Percentiles rank a stretch among this genome's conserved stretches.
These are phyloP conservation scores for Conus canariensis DNA, from an alignment of 2,888 invertebrate genomes.

Conservation along the genomic window DNA sequence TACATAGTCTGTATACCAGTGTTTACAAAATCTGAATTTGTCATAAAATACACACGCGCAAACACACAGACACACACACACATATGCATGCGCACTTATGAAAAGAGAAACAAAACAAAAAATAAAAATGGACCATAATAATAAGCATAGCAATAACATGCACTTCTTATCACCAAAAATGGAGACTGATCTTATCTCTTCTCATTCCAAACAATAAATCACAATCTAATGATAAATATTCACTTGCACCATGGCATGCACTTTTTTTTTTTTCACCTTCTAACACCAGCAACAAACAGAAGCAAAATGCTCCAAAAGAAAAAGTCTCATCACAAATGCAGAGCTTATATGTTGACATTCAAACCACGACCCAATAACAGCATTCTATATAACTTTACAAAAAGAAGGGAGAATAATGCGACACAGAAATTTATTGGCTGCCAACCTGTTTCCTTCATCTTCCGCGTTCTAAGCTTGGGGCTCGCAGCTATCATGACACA, in stretches of 20 bases:
- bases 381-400: not conserved
- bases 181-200: not conserved
- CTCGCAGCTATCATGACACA: not conserved
- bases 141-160: not conserved
- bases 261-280: not conserved
- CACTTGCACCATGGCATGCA: not conserved
- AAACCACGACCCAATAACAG: not conserved
- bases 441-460: conserved; percentile 24
- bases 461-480: conserved; percentile 18
- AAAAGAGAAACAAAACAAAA: not conserved
- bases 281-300: not conserved
- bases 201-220: not conserved
- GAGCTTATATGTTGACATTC: not conserved
- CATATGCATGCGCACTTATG: not conserved
- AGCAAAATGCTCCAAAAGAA: not conserved
- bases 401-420: not conserved
- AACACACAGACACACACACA: no score
- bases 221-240: not conserved
- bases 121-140: not conserved
- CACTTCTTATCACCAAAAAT: not conserved
- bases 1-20: no score
- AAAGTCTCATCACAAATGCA: not conserved
- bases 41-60: no score
- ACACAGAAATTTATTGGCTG: not conserved
- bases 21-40: no score